These are phyloP conservation scores for Caenorhabditis auriculariae DNA, from an alignment of 2,888 invertebrate genomes.

Conservation along the genomic window DNA sequence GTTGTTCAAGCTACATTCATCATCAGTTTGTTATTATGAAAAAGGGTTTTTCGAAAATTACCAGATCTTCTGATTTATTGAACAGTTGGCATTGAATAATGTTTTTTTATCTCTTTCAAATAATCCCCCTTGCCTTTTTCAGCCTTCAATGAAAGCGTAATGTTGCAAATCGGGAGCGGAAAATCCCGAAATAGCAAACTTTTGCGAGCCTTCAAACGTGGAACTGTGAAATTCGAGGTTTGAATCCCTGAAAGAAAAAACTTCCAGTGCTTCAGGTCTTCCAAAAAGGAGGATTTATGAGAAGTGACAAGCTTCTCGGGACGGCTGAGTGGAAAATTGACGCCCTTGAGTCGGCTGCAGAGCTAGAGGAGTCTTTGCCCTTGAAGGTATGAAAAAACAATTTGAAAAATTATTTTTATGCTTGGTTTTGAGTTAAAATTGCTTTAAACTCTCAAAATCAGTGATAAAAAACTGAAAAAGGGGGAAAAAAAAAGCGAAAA, in stretches of 20 bases:
- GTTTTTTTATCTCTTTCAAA: too few species aligned
- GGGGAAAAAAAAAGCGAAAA: background rate
- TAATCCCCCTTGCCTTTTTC: too few species aligned
- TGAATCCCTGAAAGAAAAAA: background rate
- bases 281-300: constrained; percentile 87
- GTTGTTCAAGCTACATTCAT: too few species aligned
- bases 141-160: constrained; percentile 45
- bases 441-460: background rate
- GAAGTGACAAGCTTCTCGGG: constrained; percentile 83
- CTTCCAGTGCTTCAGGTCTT: constrained; percentile 36
- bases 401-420: too few species aligned
- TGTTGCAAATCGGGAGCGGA: constrained; percentile 40
- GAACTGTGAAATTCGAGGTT: constrained; percentile 82
- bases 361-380: constrained; percentile 76
- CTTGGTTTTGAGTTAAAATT: too few species aligned
- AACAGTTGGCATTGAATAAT: too few species aligned
- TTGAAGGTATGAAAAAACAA: constrained; percentile 33
- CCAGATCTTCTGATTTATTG: too few species aligned
- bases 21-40: too few species aligned
- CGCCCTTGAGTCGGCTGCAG: constrained; percentile 83
- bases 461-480: background rate
- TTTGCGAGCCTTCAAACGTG: constrained; percentile 82
- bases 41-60: too few species aligned
- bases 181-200: constrained; percentile 68
- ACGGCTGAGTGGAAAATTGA: constrained; percentile 81